Evolutionary conservation across 2,888 invertebrate genomes (phyloP).

Genomic region (Ditula angustiorana): DNA sequence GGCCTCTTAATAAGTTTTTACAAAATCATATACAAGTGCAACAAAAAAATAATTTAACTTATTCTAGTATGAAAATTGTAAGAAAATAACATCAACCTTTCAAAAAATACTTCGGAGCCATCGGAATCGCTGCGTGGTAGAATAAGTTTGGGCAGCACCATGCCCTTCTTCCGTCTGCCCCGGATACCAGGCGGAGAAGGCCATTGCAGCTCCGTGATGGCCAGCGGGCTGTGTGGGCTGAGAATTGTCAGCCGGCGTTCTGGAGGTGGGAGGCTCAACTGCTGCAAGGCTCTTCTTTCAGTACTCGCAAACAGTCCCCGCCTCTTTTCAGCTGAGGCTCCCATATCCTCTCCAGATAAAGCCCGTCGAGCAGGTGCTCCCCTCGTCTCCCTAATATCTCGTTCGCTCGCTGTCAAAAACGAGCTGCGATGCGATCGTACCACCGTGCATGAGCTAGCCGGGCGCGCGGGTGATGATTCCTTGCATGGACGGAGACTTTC

Average conservation of each 20-base stretch:
- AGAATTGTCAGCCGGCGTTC: constrained; percentile 90
- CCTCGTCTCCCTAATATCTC: constrained; percentile 88
- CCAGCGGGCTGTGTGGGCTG: constrained; percentile 92
- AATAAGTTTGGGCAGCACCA: constrained; percentile 90
- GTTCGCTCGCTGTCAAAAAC: constrained; percentile 87
- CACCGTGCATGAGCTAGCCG: constrained; percentile 80
- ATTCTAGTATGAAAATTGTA: constrained; percentile 31
- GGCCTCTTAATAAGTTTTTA: no score
- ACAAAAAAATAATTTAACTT: constrained; percentile 9
- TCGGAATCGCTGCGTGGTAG: constrained; percentile 91
- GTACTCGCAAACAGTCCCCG: constrained; percentile 89
- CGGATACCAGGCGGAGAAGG: constrained; percentile 85
- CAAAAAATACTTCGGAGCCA: constrained; percentile 87
- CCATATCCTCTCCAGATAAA: constrained; percentile 87
- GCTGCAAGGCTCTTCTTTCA: constrained; percentile 87
- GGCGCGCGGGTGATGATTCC: constrained; percentile 83
- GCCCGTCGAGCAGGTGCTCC: constrained; percentile 87
- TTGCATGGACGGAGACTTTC: constrained; percentile 88
- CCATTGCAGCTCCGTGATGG: constrained; percentile 88
- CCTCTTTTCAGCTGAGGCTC: constrained; percentile 87
- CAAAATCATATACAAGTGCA: constrained; percentile 29
- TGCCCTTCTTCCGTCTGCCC: constrained; percentile 89
- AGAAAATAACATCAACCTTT: constrained; percentile 77
- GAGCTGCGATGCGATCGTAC: constrained; percentile 85
- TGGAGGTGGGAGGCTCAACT: constrained; percentile 89